Percentiles rank a stretch among this genome's conserved stretches.
Conservation (phyloP, 2,113 vertebrate genomes). For the Daphoenositta chrysoptera region DNA sequence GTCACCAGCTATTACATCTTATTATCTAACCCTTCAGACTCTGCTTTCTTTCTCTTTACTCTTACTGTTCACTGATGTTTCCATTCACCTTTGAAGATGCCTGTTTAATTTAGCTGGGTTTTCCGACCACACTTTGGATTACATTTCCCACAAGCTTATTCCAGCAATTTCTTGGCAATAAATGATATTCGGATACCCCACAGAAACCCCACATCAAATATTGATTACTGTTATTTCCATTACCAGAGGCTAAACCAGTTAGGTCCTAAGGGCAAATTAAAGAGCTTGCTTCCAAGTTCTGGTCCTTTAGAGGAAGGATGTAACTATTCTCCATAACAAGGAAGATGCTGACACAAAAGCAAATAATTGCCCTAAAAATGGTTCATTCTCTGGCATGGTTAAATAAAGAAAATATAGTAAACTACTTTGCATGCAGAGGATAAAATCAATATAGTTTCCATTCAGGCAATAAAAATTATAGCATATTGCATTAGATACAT, state of each 20-base stretch:
- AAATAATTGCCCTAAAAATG: neutral
- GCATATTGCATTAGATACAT: neutral
- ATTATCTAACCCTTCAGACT: neutral
- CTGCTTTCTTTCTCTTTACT: neutral
- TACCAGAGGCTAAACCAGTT: neutral
- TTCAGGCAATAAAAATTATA: neutral
- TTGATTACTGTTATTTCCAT: neutral
- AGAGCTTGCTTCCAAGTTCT: neutral
- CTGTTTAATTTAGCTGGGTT: neutral
- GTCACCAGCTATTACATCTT: conserved; percentile 17
- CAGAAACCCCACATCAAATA: conserved; percentile 29
- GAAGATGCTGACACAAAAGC: neutral
- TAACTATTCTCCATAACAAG: neutral
- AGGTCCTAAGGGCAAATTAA: neutral
- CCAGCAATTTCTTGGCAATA: conserved; percentile 1
- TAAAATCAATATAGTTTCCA: conserved; percentile 28
- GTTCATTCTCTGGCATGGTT: neutral
- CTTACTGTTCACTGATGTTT: neutral
- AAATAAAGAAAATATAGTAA: neutral
- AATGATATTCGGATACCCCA: conserved; percentile 26
- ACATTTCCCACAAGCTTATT: neutral
- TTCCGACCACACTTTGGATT: neutral
- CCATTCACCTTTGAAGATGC: neutral
- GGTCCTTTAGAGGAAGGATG: neutral
- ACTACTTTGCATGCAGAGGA: neutral